These are phyloP conservation scores for Drosophila kohkoa DNA, from an alignment of 1,140 invertebrate species.

Conservation along the genomic window DNA sequence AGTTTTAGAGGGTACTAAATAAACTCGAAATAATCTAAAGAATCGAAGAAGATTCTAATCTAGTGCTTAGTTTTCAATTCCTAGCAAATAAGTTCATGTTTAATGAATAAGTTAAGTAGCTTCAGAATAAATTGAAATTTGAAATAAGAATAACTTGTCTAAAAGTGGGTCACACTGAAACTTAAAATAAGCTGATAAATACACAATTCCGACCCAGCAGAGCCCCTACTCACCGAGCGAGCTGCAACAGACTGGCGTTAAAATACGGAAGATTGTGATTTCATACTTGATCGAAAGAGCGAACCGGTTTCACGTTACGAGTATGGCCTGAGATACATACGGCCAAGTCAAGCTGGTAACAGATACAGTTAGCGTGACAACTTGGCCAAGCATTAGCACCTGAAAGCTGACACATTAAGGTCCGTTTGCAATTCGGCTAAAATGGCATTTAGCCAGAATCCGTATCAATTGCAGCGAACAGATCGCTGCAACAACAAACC, in stretches of 20 bases:
- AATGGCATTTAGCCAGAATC: slow-evolving; percentile 40
- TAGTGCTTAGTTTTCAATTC: too few relatives aligned
- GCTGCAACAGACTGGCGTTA: slow-evolving; percentile 52
- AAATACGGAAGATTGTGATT: slow-evolving; percentile 52
- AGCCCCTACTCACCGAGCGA: slow-evolving; percentile 30
- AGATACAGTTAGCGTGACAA: slow-evolving; percentile 30
- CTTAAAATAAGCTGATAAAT: background rate
- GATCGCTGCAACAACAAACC: slow-evolving; percentile 18
- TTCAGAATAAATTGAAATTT: too few relatives aligned
- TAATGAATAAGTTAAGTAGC: background rate
- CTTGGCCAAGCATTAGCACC: slow-evolving; percentile 55
- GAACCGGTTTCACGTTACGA: slow-evolving; percentile 53
- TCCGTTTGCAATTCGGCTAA: slow-evolving; percentile 15
- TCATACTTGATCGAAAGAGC: slow-evolving; percentile 12
- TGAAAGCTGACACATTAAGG: slow-evolving; percentile 18
- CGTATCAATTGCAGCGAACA: slow-evolving; percentile 13
- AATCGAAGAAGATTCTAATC: too few relatives aligned
- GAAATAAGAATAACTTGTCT: background rate
- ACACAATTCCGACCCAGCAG: background rate
- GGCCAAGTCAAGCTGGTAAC: background rate
- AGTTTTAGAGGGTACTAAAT: too few relatives aligned
- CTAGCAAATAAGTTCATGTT: too few relatives aligned
- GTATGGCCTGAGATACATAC: background rate
- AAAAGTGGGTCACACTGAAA: background rate
- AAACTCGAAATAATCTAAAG: too few relatives aligned